These are phyloP conservation scores for Peromyscus melanophrys DNA, from an alignment of 2,797 vertebrate species.

Conservation along the genomic window DNA sequence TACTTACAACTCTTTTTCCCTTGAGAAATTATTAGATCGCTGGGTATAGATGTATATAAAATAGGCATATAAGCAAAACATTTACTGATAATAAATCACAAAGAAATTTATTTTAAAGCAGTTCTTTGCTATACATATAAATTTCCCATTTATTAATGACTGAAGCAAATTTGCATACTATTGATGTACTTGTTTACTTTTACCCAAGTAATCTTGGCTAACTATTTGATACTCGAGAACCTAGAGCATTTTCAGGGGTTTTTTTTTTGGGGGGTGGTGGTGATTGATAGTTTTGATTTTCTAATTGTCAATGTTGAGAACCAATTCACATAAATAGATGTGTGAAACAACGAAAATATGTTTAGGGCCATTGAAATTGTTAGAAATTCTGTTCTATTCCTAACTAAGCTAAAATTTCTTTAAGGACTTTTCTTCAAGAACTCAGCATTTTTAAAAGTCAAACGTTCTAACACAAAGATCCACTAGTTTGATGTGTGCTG, in stretches of 20 bases:
- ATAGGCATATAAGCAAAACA: background rate
- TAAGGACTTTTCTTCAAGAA: background rate
- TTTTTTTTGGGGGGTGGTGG: background rate
- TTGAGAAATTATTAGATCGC: background rate
- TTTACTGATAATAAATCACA: background rate
- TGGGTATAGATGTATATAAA: background rate
- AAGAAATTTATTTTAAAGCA: background rate
- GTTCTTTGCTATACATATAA: background rate
- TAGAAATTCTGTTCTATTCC: background rate
- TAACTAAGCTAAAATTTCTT: background rate
- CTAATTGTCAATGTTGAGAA: background rate
- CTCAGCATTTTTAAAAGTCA: background rate
- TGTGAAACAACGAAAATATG: background rate
- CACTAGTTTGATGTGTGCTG: background rate
- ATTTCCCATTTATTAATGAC: background rate
- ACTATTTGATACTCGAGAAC: background rate
- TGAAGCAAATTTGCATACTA: background rate
- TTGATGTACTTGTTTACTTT: background rate
- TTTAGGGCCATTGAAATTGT: background rate
- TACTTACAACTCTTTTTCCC: background rate
- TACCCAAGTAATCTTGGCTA: background rate
- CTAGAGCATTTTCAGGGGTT: background rate
- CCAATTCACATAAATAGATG: background rate
- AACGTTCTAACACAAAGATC: background rate
- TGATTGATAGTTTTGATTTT: background rate